Evolutionary conservation across 2,888 invertebrate genomes (phyloP).

Genomic region (Ellobium chinense): DNA sequence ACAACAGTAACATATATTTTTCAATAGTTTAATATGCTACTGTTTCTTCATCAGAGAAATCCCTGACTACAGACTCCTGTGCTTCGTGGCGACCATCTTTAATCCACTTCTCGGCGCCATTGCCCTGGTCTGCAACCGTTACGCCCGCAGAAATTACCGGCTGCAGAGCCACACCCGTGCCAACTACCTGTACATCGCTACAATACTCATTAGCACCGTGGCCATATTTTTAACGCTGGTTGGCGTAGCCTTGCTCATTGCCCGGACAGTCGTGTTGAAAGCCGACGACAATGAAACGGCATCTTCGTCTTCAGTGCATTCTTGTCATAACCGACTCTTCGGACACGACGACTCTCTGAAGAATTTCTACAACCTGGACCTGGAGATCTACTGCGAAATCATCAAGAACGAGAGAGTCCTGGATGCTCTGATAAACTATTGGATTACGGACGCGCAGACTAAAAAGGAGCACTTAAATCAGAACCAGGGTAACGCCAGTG

Average conservation of each 20-base stretch:
- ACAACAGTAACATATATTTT: too few relatives aligned
- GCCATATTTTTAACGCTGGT: constrained; percentile 34
- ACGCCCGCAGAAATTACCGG: constrained; percentile 1
- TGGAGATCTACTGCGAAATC: constrained; percentile 5
- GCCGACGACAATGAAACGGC: background rate
- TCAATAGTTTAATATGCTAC: too few relatives aligned
- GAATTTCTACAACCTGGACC: constrained; percentile 15
- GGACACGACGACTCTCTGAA: background rate
- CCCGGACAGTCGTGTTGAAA: background rate
- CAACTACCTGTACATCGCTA: constrained; percentile 30
- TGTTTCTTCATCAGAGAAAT: constrained; percentile 20
- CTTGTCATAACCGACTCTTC: background rate
- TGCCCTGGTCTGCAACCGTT: constrained; percentile 23
- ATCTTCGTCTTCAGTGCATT: background rate
- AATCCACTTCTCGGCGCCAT: constrained; percentile 26
- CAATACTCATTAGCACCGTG: constrained; percentile 21
- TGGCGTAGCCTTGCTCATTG: constrained; percentile 7
- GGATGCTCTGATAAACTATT: background rate
- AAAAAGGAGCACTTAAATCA: background rate
- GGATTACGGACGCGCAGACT: background rate
- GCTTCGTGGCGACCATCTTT: constrained; percentile 25
- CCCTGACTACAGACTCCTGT: constrained; percentile 29
- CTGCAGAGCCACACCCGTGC: background rate
- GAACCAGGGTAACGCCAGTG: too few relatives aligned
- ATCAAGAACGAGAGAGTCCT: background rate